Conservation (phyloP, 2,888 invertebrate species). For the Brachyptera putata region DNA sequence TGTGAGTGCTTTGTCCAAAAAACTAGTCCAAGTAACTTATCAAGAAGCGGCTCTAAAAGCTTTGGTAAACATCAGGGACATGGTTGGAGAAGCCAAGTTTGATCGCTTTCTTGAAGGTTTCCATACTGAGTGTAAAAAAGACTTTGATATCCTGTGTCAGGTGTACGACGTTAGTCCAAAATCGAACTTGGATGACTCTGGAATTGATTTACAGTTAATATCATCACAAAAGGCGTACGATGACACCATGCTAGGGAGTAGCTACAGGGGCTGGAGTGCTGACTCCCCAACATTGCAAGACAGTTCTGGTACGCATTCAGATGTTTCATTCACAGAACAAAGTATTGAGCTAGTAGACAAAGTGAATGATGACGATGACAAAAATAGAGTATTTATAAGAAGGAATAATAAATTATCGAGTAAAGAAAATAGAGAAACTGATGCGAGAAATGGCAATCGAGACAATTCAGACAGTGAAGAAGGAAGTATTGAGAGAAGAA, state of each 20-base stretch:
- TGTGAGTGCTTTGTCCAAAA: conserved; percentile 45
- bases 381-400: neutral
- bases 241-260: neutral
- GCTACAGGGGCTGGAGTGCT: conserved; percentile 24
- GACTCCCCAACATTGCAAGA: conserved; percentile 19
- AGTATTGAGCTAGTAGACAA: neutral
- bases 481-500: conserved; percentile 34
- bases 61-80: conserved; percentile 63
- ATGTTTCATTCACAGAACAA: conserved; percentile 3
- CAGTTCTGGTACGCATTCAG: neutral
- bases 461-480: conserved; percentile 33
- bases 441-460: conserved; percentile 39
- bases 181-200: conserved; percentile 37
- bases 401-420: too few relatives aligned
- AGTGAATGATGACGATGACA: neutral
- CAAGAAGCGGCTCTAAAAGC: conserved; percentile 66
- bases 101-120: conserved; percentile 48
- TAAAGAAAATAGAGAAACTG: conserved; percentile 4
- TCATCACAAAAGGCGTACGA: conserved; percentile 1
- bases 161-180: conserved; percentile 49
- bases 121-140: conserved; percentile 48
- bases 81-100: conserved; percentile 63
- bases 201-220: conserved; percentile 37
- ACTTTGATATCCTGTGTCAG: conserved; percentile 58
- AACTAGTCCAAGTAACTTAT: conserved; percentile 47